Percentiles rank a stretch among this genome's conserved stretches.
phyloP scores from a whole-genome alignment of 2,797 vertebrate genomes.

The Artibeus lituratus region DNA sequence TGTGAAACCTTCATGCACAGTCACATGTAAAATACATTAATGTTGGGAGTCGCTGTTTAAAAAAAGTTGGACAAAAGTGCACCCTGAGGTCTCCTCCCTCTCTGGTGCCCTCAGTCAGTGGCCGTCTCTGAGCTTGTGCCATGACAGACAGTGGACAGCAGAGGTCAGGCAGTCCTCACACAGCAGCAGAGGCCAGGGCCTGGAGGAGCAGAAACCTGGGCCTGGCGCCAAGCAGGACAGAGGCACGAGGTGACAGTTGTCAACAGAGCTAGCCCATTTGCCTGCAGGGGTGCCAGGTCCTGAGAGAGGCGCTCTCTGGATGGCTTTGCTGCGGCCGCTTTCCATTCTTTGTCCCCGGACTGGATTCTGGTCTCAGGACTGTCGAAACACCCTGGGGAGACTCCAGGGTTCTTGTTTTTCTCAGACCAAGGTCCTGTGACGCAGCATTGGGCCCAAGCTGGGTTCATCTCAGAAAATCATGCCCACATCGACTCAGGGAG shows the following conservation, averaged over 20 bases:
- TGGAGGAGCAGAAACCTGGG: background rate
- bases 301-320: background rate
- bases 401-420: background rate
- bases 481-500: background rate
- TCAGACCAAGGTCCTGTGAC: background rate
- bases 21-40: background rate
- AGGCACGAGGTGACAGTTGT: background rate
- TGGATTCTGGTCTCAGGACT: background rate
- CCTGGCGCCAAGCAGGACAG: background rate
- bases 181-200: background rate
- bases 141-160: slow-evolving; percentile 41
- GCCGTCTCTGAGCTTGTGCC: background rate
- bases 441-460: background rate
- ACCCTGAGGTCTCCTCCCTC: background rate
- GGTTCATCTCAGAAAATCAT: background rate
- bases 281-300: background rate
- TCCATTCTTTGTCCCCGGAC: too few relatives aligned
- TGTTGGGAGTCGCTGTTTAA: background rate
- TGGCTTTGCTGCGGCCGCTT: background rate
- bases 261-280: background rate
- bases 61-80: background rate
- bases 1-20: background rate
- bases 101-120: background rate
- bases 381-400: background rate
- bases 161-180: slow-evolving; percentile 30